Base-by-base conservation (phyloP, 2,888 invertebrate genomes). In the Teinopalpus imperialis region DNA sequence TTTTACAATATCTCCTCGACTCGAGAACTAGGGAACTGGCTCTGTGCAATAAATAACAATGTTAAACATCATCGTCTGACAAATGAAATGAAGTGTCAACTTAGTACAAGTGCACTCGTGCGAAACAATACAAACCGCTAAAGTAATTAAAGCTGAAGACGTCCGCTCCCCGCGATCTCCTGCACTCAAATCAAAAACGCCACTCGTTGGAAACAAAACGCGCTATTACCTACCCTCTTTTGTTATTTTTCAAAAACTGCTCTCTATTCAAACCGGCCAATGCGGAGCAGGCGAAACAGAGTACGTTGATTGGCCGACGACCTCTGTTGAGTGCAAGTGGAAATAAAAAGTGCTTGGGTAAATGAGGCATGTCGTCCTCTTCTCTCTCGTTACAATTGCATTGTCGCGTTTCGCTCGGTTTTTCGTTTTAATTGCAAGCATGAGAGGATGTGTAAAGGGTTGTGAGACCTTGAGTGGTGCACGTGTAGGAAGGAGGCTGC, bases 271-370 rank as follows among this genome's bases (percentile, higher is more conserved):
- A 83, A 81, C 71, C 74, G 82, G 81, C 87, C 87, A 86, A 87
- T 88, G 86, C 72, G 77, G 72, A 75, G 77, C 82, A 72, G 73
- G 79, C 67, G 72, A 72, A 69, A 74, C 65, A 73, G 74, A 71
- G 78, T 76, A 74, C 83, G 86, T 85, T 87, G 87, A 88, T 88
- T 88, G 88, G 88, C 87, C 83, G 83, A 81, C 83, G 77, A 83
- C 85, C 83, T 85, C 74, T 71, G 72, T 70, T 63, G 76, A 81
- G 82, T 69, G 76, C 74, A 69, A 78, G 80, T 77, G 77, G 83
- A 85, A 85, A 86, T 85, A 86, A 85, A 76, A 87, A 87, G 86
- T 82, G 77, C 86, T 82, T 72, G 70, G 72, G 74, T 78, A 88
- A 86, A 87, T 86, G 86, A 85, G 82, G 69, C 72, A 63, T 66